These are phyloP conservation scores for Lanistes nyassanus DNA, from an alignment of 1,140 invertebrate genomes.

Conservation along the genomic window DNA sequence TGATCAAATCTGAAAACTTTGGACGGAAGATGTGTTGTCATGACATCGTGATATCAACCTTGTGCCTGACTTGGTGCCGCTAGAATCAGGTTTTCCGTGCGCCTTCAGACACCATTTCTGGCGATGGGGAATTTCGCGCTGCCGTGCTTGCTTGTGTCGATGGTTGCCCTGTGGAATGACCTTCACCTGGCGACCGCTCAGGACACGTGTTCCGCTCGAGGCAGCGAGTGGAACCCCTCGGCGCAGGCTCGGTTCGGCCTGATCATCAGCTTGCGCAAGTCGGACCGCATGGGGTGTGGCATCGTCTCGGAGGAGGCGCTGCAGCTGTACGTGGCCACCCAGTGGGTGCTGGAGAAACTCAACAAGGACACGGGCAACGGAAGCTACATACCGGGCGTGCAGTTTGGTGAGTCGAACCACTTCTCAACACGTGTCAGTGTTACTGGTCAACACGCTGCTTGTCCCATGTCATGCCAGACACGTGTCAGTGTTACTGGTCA, in stretches of 20 bases:
- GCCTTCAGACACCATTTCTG: background rate
- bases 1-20: too few species aligned
- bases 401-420: constrained; percentile 9
- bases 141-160: background rate
- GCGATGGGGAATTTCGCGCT: background rate
- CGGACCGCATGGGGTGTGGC: constrained; percentile 29
- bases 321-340: constrained; percentile 32
- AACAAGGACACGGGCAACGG: constrained; percentile 27
- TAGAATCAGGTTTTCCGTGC: background rate
- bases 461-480: background rate
- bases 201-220: constrained; percentile 1
- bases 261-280: constrained; percentile 34
- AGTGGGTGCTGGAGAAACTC: constrained; percentile 37
- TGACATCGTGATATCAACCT: background rate
- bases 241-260: constrained; percentile 35
- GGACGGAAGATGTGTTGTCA: background rate
- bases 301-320: constrained; percentile 27
- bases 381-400: constrained; percentile 4
- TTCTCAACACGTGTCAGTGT: too few species aligned
- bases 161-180: too few species aligned
- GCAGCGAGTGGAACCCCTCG: constrained; percentile 20
- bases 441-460: background rate
- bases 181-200: background rate
- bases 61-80: background rate
- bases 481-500: too few species aligned